Conservation (phyloP, 2,113 vertebrate species). For the Gymnobelideus leadbeateri region DNA sequence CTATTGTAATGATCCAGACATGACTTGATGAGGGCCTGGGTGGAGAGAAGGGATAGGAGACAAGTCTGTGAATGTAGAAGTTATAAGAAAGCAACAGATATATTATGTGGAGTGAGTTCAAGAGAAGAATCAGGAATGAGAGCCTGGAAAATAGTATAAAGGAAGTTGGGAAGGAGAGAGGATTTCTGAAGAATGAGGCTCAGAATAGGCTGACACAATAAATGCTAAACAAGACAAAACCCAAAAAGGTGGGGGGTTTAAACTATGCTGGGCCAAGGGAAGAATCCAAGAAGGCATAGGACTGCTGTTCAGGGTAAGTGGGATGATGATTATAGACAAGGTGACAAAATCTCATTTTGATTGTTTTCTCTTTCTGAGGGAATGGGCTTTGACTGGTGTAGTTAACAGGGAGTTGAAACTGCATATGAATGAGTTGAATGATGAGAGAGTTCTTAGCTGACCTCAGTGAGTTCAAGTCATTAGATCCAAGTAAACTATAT, state of each 20-base stretch:
- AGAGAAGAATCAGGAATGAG: background rate
- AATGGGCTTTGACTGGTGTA: background rate
- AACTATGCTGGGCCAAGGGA: background rate
- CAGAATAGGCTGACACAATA: background rate
- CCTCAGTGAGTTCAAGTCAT: background rate
- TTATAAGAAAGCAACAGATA: background rate
- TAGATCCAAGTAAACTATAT: background rate
- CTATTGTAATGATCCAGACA: background rate
- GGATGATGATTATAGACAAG: background rate
- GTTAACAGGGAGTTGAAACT: background rate
- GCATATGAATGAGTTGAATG: background rate
- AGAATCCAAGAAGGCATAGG: background rate
- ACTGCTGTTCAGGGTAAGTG: background rate
- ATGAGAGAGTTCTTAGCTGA: background rate
- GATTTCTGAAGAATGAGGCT: background rate
- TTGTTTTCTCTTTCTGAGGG: background rate
- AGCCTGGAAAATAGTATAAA: background rate
- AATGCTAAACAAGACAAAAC: background rate
- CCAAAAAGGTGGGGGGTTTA: too few relatives aligned
- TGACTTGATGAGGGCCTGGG: background rate
- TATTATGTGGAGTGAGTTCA: background rate
- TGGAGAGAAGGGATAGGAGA: background rate
- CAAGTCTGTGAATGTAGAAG: background rate
- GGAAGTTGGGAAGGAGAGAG: background rate
- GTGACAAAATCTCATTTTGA: background rate